Evolutionary conservation across 2,113 vertebrate genomes (phyloP), one percentile per base, ranked within the genome.

Genomic region (Oxygymnocypris stewartii): DNA sequence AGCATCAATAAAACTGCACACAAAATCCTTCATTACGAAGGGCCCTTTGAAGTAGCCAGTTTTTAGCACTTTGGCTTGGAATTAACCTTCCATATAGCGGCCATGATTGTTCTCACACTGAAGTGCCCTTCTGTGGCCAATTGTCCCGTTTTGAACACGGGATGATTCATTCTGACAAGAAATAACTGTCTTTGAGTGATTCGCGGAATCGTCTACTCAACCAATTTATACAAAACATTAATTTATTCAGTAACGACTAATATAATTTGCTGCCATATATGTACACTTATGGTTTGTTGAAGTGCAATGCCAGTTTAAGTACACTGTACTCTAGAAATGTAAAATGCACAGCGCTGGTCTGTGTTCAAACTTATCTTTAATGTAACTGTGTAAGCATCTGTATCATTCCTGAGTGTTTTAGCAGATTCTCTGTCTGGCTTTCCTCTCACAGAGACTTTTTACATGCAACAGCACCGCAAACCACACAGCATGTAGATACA

Each of bases 401-500:
- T 69, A 37, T 31, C 20, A n/a, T 78, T 47, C 18, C 28, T 31
- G 40, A 54, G 47, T 88, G 84, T 44, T 69, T 31, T 11, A 51
- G 67, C 79, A 82, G 79, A 82, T 73, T 71, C 25, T 63, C 16
- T 1, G 28, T 67, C 69, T 85, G 69, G 83, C 69, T 91, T 80
- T 49, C 14, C 31, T 87, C 84, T 89, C 57, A 59, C 28, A 86
- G 84, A 87, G 71, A 35, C 31, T 87, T 91, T 59, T 71, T 78
- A 85, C 85, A 82, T 89, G 90, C 91, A 91, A 40, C 63, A 51
- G 63, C 18, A 37, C 63, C 11, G 0, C 92, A 93, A 90, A 93
- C 92, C 91, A 47, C 90, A 85, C 87, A 87, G 84, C 86, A 90
- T 92, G 93, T 90, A 88, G 85, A 91, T 90, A 89, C 88, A 89